phyloP scores from a whole-genome alignment of 2,113 vertebrate species.

The Stigmatopora argus region DNA sequence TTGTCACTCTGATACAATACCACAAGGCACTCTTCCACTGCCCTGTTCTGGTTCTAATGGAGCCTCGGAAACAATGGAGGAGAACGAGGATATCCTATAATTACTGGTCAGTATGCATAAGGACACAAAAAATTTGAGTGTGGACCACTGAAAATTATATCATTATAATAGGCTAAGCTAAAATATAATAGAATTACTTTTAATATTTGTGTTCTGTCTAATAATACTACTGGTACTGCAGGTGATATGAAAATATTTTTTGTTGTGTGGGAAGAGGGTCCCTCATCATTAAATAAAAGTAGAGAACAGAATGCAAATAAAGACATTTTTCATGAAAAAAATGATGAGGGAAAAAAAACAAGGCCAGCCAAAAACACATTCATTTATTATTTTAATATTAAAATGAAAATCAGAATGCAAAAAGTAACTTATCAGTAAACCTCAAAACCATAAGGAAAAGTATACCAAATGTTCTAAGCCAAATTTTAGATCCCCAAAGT shows the following conservation, averaged over 20 bases:
- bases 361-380: not conserved
- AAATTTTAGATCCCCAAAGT: not conserved
- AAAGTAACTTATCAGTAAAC: not conserved
- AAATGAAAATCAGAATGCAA: not conserved
- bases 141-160: not conserved
- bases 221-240: not conserved
- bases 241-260: not conserved
- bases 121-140: not conserved
- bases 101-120: not conserved
- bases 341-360: not conserved
- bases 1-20: not conserved
- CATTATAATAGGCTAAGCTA: not conserved
- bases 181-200: not conserved
- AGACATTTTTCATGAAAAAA: not conserved
- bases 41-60: not conserved
- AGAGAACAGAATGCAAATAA: not conserved
- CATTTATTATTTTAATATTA: not conserved
- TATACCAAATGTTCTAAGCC: slow-evolving; percentile 27
- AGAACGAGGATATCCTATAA: not conserved
- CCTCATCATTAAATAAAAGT: not conserved
- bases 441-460: slow-evolving; percentile 13
- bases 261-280: too few relatives aligned
- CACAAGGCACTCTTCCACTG: not conserved
- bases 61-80: not conserved
- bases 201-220: not conserved